Evolutionary conservation across 1,140 invertebrate species (phyloP).

Genomic region (Drosophila lowei): DNA sequence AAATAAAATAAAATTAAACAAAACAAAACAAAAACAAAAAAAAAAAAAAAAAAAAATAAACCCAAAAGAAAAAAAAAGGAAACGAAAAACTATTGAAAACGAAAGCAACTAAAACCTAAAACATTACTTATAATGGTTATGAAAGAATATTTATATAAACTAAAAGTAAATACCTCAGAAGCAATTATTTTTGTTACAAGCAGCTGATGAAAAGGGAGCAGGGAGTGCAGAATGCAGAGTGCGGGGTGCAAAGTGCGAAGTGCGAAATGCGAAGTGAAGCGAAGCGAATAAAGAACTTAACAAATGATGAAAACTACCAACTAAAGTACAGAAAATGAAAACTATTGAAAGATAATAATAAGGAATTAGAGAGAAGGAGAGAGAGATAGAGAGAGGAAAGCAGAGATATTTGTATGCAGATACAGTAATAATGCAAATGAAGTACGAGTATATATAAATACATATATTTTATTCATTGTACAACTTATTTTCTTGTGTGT

Average conservation of each 20-base stretch:
- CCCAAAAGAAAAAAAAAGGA: constrained; percentile 19
- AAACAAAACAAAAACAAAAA: constrained; percentile 29
- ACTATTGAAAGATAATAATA: constrained; percentile 49
- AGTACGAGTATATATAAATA: constrained; percentile 39
- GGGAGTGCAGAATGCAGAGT: not conserved
- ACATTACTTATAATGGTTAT: constrained; percentile 66
- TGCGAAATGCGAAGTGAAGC: not conserved
- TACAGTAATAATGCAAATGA: constrained; percentile 6
- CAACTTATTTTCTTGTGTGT: constrained; percentile 39
- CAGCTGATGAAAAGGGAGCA: constrained; percentile 42
- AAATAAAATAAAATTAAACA: constrained; percentile 21
- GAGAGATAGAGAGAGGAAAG: constrained; percentile 3
- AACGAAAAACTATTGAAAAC: constrained; percentile 63
- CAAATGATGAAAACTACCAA: constrained; percentile 47
- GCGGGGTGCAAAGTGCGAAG: no score
- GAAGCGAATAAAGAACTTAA: constrained; percentile 57
- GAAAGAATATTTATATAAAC: constrained; percentile 78
- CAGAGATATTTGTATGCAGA: not conserved
- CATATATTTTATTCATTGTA: constrained; percentile 60
- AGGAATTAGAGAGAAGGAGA: constrained; percentile 48
- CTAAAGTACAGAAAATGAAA: constrained; percentile 53
- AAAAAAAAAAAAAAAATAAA: constrained; percentile 4
- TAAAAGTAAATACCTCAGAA: constrained; percentile 81
- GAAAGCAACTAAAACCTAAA: constrained; percentile 70
- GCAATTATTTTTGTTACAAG: constrained; percentile 82